Evolutionary conservation across 2,797 vertebrate genomes (phyloP).

Genomic region (Otolemur crassicaudatus): DNA sequence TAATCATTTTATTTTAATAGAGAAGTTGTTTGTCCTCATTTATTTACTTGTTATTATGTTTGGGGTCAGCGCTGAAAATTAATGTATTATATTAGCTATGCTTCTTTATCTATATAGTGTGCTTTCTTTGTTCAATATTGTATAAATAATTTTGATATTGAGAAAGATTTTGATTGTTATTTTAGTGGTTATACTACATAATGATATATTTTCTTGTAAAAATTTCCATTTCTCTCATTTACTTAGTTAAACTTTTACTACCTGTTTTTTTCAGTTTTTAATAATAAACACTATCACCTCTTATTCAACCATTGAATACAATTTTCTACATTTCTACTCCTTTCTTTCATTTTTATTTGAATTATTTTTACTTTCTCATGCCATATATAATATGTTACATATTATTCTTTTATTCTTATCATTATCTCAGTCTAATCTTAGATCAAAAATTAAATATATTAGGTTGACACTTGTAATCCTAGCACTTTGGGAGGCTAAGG

Average conservation of each 20-base stretch:
- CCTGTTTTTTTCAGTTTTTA: not conserved
- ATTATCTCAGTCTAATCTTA: not conserved
- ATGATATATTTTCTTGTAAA: not conserved
- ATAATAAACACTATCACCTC: not conserved
- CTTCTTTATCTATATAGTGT: not conserved
- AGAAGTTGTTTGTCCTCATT: not conserved
- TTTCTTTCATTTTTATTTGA: not conserved
- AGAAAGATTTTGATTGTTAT: not conserved
- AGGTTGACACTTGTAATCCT: not conserved
- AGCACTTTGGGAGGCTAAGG: not conserved
- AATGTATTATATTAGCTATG: not conserved
- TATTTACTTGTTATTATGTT: not conserved
- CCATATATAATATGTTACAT: not conserved
- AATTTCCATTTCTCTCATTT: not conserved
- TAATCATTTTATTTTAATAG: not conserved
- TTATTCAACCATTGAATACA: not conserved
- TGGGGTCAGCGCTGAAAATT: not conserved
- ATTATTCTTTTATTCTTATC: not conserved
- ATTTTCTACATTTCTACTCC: not conserved
- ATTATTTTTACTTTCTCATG: not conserved
- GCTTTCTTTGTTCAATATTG: not conserved
- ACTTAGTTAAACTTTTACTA: not conserved
- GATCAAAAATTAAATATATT: not conserved
- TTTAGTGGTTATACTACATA: not conserved
- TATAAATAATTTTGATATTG: not conserved